phyloP scores from a whole-genome alignment of 2,797 vertebrate genomes.

The Channa striata region DNA sequence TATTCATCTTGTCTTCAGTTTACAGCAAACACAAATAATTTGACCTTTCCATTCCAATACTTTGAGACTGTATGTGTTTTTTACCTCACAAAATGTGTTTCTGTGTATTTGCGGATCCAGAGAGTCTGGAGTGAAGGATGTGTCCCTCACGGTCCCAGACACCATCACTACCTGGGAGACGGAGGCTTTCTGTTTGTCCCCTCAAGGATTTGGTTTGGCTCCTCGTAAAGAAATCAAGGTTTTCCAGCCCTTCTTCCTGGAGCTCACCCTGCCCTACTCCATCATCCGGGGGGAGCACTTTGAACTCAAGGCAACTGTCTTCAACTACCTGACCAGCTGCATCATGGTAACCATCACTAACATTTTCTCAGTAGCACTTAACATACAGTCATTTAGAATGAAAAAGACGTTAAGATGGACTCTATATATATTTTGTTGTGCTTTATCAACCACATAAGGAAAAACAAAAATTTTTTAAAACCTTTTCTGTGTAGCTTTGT shows the following conservation, averaged over 20 bases:
- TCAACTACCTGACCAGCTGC: conserved; percentile 82
- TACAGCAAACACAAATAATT: no score
- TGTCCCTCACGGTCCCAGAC: conserved; percentile 78
- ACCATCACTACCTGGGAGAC: conserved; percentile 85
- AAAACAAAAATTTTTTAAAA: no score
- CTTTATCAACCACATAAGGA: no score
- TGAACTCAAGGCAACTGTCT: conserved; percentile 81
- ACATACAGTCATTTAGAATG: no score
- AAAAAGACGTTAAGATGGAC: no score
- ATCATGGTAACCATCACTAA: conserved; percentile 84
- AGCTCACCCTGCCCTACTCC: conserved; percentile 84
- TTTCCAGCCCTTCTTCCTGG: conserved; percentile 88
- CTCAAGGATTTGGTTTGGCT: conserved; percentile 83
- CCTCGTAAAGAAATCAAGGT: conserved; percentile 72
- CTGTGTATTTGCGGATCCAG: conserved; percentile 61
- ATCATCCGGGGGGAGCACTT: conserved; percentile 86
- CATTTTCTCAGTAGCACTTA: no score
- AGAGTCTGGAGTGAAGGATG: conserved; percentile 55
- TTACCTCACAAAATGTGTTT: conserved; percentile 6
- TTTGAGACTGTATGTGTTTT: no score
- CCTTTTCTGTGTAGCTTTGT: no score
- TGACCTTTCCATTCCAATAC: no score
- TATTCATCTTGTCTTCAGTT: no score
- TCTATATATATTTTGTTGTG: no score
- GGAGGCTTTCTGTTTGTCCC: conserved; percentile 80